A percentile compares a stretch with the other conserved stretches of the same genome.
These are phyloP conservation scores for Patiria miniata DNA, from an alignment of 35 echinoderm and acorn worm genomes.

Conservation along the genomic window DNA sequence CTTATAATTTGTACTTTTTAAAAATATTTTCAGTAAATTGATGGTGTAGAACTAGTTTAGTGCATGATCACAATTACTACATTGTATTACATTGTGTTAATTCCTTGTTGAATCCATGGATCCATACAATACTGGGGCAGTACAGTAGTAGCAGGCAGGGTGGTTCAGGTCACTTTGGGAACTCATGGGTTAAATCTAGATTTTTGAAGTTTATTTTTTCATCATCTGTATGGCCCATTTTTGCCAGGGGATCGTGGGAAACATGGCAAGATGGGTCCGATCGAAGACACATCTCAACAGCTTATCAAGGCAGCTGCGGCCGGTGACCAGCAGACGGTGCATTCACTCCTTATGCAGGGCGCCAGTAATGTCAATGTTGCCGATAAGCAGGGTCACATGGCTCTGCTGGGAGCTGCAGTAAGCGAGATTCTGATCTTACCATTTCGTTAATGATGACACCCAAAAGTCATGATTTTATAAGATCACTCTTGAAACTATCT, in stretches of 20 bases:
- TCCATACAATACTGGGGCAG: too few relatives aligned
- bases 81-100: too few relatives aligned
- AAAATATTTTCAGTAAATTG: too few relatives aligned
- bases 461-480: too few relatives aligned
- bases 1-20: too few relatives aligned
- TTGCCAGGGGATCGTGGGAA: conserved; percentile 71
- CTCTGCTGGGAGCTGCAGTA: conserved; percentile 83
- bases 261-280: conserved; percentile 73
- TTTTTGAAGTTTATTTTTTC: not conserved
- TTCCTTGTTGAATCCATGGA: too few relatives aligned
- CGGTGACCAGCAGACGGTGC: conserved; percentile 64
- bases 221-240: conserved; percentile 3
- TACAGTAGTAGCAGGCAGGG: too few relatives aligned
- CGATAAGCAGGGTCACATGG: conserved; percentile 75
- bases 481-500: too few relatives aligned
- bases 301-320: conserved; percentile 59
- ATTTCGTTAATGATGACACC: not conserved
- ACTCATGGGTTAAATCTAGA: not conserved
- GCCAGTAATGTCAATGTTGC: conserved; percentile 87
- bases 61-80: too few relatives aligned
- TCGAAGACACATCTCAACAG: conserved; percentile 74
- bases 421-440: conserved; percentile 9
- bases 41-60: too few relatives aligned
- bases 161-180: too few relatives aligned
- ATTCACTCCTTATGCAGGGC: conserved; percentile 40